A percentile compares a stretch with the other conserved stretches of the same genome.
These are phyloP conservation scores for Hydrolagus colliei DNA, from an alignment of 2,797 vertebrate species.

Conservation along the genomic window DNA sequence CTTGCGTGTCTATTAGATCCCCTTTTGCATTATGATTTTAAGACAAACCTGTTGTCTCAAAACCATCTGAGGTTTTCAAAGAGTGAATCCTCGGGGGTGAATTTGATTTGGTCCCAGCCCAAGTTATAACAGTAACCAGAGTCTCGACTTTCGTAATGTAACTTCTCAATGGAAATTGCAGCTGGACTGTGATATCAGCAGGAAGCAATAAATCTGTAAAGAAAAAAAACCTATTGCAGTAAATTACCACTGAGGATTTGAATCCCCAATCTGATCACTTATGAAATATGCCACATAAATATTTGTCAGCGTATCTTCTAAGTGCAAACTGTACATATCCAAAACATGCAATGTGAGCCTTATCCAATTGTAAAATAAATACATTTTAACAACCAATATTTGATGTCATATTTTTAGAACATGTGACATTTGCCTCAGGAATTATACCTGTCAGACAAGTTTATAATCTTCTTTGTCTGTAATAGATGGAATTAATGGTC, in stretches of 20 bases:
- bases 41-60: not conserved
- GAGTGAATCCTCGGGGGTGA: not conserved
- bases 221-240: not conserved
- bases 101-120: not conserved
- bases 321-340: not conserved
- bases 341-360: not conserved
- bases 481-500: too few relatives aligned
- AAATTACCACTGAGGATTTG: not conserved
- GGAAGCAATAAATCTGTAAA: not conserved
- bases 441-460: too few relatives aligned
- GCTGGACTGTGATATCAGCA: not conserved
- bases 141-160: not conserved
- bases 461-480: too few relatives aligned
- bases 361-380: not conserved
- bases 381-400: not conserved
- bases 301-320: not conserved
- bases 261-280: not conserved
- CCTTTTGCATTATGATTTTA: not conserved
- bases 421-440: not conserved
- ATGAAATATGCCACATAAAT: not conserved
- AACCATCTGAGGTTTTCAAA: not conserved
- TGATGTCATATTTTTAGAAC: not conserved
- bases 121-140: not conserved
- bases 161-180: not conserved
- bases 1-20: not conserved